These are phyloP conservation scores for Acrossocheilus fasciatus DNA, from an alignment of 2,797 vertebrate species.

Conservation along the genomic window DNA sequence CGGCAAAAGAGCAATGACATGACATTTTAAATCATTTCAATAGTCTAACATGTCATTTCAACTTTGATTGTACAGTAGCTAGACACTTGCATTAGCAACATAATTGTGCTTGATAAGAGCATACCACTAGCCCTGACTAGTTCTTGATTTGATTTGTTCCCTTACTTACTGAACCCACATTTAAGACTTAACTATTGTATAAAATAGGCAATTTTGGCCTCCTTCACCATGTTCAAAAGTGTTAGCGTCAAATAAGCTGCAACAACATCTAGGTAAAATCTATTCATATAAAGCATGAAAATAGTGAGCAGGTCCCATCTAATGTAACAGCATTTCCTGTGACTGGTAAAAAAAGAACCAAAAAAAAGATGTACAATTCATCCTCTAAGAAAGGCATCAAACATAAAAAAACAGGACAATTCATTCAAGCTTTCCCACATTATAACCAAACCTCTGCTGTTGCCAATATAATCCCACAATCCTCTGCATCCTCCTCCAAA, in stretches of 20 bases:
- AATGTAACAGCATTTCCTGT: slow-evolving; percentile 26
- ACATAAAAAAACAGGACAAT: slow-evolving; percentile 13
- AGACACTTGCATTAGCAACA: slow-evolving; percentile 3
- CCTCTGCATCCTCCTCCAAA: slow-evolving; percentile 4
- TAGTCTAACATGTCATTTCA: not conserved
- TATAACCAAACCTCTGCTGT: slow-evolving; percentile 1
- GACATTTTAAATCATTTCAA: not conserved
- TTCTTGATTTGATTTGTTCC: slow-evolving; percentile 28
- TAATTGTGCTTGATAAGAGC: slow-evolving; percentile 1
- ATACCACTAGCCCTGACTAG: not conserved
- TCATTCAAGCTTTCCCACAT: slow-evolving; percentile 22
- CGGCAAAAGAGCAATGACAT: not conserved
- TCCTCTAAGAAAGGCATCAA: not conserved
- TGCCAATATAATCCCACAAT: slow-evolving; percentile 17
- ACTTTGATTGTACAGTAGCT: slow-evolving; percentile 2
- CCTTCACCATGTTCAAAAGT: slow-evolving; percentile 9
- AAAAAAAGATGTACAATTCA: slow-evolving; percentile 14
- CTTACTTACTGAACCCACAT: slow-evolving; percentile 1
- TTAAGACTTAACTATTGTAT: not conserved
- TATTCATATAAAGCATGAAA: not conserved
- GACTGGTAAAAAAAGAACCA: slow-evolving; percentile 20
- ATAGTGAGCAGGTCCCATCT: not conserved
- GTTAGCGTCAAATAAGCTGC: not conserved
- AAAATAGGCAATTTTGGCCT: not conserved
- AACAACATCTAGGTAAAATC: slow-evolving; percentile 11